Base-by-base conservation (phyloP, 2,888 invertebrate species). In the Busseola fusca region DNA sequence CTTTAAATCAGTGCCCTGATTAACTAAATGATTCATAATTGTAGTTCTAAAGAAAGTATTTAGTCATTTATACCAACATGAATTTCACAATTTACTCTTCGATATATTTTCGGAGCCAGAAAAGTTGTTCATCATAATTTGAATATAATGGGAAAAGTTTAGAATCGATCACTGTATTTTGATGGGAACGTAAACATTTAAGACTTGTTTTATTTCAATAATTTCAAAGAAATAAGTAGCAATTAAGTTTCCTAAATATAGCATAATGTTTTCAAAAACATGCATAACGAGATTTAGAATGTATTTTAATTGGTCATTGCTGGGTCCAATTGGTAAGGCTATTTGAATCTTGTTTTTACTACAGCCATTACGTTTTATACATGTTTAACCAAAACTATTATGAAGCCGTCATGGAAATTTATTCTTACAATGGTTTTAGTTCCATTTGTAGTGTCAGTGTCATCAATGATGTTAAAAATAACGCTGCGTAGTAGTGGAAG, bases 211-310 rank as follows among this genome's bases (percentile, higher is more conserved):
- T 68, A 65, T 67, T 57, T 45, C 25, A 56, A 45, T 52, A 59
- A 80, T 81, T 82, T 80, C 73, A 80, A 71, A 69, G 10, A 69
- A 52, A 79, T 82, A 70, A 76, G 72, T n/a, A 66, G 25, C 48
- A 54, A 50, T 34, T n/a, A 25, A 58, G 10, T 10, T 18, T 1
- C 1, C 54, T 37, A 56, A 48, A 62, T 54, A 45, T 21, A 57
- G 12, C 14, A 50, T n/a, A 21, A 56, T 68, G 14, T 52, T 73
- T 52, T 7, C 25, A 56, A 68, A 76, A 76, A 68, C n/a, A 30
- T 18, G 40, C 60, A 40, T 76, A 70, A 82, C 42, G 83, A 72
- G 54, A 54, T 80, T 83, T 68, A 50, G 63, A 82, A 70, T 58
- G 60, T 56, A 60, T 69, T 83, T 68, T 76, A 80, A 82, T 80